Percentiles rank a stretch among this genome's conserved stretches.
These are phyloP conservation scores for Onthophagus sagittarius DNA, from an alignment of 2,888 invertebrate species.

Conservation along the genomic window DNA sequence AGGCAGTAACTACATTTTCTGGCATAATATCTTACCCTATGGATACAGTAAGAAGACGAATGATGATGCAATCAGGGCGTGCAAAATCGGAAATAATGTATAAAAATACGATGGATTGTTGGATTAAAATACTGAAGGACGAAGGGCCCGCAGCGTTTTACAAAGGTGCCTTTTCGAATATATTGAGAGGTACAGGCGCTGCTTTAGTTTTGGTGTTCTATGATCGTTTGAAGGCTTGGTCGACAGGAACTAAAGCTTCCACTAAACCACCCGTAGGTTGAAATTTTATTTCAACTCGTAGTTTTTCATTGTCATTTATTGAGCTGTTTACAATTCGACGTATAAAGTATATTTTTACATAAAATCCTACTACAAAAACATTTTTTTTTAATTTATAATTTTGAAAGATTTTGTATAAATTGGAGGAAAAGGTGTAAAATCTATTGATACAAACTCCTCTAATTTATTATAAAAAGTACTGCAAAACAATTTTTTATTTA, in stretches of 20 bases:
- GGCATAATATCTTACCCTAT: conserved; percentile 96
- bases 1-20: conserved; percentile 81
- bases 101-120: conserved; percentile 90
- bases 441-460: too few relatives aligned
- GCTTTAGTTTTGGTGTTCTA: conserved; percentile 91
- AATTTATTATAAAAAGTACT: too few relatives aligned
- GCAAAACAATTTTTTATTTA: too few relatives aligned
- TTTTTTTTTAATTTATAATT: background rate
- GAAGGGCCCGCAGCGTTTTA: conserved; percentile 89
- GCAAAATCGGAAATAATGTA: conserved; percentile 77
- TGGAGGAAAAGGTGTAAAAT: too few relatives aligned
- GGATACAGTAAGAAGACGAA: conserved; percentile 92
- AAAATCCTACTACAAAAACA: background rate
- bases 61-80: conserved; percentile 99
- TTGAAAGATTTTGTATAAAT: too few relatives aligned
- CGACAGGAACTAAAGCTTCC: background rate
- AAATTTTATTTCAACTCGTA: background rate
- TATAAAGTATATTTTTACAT: background rate
- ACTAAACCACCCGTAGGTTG: conserved; percentile 5
- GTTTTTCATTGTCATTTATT: background rate
- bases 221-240: conserved; percentile 48
- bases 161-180: conserved; percentile 94
- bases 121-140: conserved; percentile 75
- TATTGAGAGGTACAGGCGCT: conserved; percentile 90
- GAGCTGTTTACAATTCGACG: background rate